phyloP scores from a whole-genome alignment of 2,113 vertebrate species.

The Lycocorax pyrrhopterus region DNA sequence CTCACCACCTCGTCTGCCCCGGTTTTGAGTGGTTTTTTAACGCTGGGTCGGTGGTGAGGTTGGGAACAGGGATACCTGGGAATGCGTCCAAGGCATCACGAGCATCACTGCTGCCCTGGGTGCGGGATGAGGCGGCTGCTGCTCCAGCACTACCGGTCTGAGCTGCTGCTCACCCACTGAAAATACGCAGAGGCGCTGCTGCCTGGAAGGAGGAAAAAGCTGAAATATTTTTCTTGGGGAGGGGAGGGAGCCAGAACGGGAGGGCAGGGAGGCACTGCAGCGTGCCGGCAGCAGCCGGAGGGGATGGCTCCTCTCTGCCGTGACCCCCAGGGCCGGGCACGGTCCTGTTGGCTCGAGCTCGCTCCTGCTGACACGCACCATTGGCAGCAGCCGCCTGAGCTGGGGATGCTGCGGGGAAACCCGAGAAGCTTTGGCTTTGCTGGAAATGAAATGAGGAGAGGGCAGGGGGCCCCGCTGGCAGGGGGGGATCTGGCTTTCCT shows the following conservation, averaged over 20 bases:
- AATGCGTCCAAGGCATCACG: accelerated
- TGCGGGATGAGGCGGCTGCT: background rate
- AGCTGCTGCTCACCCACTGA: background rate
- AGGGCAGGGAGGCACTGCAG: background rate
- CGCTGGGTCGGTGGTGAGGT: background rate
- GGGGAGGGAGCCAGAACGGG: background rate
- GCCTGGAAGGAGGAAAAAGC: constrained; percentile 28
- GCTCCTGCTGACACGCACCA: background rate
- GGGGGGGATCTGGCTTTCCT: background rate
- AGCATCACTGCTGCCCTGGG: accelerated
- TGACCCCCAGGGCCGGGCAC: background rate
- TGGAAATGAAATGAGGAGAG: background rate
- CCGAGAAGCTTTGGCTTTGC: background rate
- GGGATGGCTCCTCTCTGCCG: background rate
- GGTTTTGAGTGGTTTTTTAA: background rate
- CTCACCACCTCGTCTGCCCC: accelerated
- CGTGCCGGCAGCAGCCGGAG: background rate
- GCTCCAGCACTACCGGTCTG: accelerated
- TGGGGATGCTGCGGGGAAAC: background rate
- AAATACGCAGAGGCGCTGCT: background rate
- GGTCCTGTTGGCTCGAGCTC: background rate
- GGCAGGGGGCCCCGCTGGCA: background rate
- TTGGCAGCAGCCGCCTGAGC: background rate
- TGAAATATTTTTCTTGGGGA: constrained; percentile 41
- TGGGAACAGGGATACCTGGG: background rate